These are phyloP conservation scores for Chrysolina americana DNA, from an alignment of 2,888 invertebrate genomes.

Conservation along the genomic window DNA sequence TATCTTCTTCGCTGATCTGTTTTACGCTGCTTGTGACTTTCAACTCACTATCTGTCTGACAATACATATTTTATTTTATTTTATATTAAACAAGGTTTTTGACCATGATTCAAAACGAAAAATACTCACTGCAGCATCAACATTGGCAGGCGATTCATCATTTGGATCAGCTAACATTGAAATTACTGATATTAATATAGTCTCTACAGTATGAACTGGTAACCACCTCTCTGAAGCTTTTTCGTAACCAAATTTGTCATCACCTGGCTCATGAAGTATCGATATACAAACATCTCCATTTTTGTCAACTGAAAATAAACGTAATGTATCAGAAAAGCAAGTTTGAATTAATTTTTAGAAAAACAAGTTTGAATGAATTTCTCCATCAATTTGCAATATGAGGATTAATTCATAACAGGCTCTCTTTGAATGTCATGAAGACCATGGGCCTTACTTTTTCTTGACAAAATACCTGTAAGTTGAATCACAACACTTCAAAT, in stretches of 20 bases:
- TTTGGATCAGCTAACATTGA: slow-evolving; percentile 99
- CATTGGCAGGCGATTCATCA: slow-evolving; percentile 99
- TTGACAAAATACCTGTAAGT: too few relatives aligned
- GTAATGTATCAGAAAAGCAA: slow-evolving; percentile 15
- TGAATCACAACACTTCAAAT: too few relatives aligned
- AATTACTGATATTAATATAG: slow-evolving; percentile 98
- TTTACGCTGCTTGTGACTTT: too few relatives aligned
- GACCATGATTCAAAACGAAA: too few relatives aligned
- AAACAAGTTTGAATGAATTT: neutral
- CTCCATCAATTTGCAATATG: too few relatives aligned
- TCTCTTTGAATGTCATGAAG: too few relatives aligned
- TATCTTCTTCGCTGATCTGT: too few relatives aligned
- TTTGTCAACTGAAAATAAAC: slow-evolving; percentile 84
- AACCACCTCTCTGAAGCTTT: slow-evolving; percentile 98
- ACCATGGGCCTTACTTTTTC: too few relatives aligned
- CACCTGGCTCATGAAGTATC: slow-evolving; percentile 98
- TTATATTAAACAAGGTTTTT: too few relatives aligned
- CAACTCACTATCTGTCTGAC: too few relatives aligned
- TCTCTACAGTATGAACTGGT: slow-evolving; percentile 98
- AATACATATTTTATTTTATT: too few relatives aligned
- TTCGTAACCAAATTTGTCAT: slow-evolving; percentile 99
- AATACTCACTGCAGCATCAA: slow-evolving; percentile 94
- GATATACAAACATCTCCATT: slow-evolving; percentile 99
- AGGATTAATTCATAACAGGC: too few relatives aligned
- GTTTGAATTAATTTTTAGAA: neutral